Evolutionary conservation across 2,888 invertebrate species (phyloP).

Genomic region (Catonia carolina): DNA sequence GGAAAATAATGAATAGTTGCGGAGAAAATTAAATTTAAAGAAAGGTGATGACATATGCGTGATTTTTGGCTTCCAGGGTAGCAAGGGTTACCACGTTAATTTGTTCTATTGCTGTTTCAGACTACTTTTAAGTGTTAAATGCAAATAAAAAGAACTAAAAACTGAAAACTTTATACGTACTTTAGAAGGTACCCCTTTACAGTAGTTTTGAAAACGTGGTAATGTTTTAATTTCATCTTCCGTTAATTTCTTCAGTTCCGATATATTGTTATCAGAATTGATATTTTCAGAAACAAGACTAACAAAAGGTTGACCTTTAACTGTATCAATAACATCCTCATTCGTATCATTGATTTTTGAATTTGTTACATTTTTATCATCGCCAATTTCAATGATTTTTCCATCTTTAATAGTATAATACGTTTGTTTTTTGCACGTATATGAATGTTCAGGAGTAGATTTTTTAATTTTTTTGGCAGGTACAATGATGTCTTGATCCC

Average conservation of each 20-base stretch:
- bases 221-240: constrained; percentile 31
- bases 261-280: not conserved
- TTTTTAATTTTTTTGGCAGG: not conserved
- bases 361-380: not conserved
- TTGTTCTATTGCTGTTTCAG: no score
- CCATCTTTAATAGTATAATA: constrained; percentile 19
- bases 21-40: no score
- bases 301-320: constrained; percentile 14
- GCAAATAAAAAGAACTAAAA: not conserved
- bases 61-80: no score
- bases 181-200: constrained; percentile 31
- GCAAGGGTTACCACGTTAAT: no score
- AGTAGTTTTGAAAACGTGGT: constrained; percentile 33
- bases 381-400: constrained; percentile 14
- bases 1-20: no score
- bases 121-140: no score
- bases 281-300: not conserved
- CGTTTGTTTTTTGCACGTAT: constrained; percentile 15
- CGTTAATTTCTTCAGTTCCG: constrained; percentile 15
- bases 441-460: not conserved
- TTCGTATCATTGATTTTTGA: constrained; percentile 2
- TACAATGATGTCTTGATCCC: not conserved
- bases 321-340: not conserved
- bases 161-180: constrained; percentile 18
- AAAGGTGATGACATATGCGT: no score